Evolutionary conservation across 2,113 vertebrate genomes (phyloP), one percentile per base, ranked within the genome.

Genomic region (Chrysochloris asiatica): DNA sequence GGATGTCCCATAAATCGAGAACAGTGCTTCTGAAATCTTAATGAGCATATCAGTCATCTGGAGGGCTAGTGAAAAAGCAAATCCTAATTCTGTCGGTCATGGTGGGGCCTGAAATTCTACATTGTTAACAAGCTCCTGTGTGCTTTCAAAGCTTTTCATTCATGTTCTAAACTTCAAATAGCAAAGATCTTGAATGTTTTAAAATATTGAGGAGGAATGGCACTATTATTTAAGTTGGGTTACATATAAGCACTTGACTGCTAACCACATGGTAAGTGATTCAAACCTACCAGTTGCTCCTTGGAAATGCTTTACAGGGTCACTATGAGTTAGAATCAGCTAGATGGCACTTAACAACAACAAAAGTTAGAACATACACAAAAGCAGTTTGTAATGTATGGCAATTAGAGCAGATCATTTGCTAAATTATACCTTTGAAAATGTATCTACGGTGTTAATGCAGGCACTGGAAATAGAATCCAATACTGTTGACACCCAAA

Each of bases 31-130:
- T 86, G 80, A 52, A 54, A 67, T 8, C 86, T 75, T 90, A 69
- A 82, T 14, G 26, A 69, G 26, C 43, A 56, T 11, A 72, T 26
- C 30, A 63, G 16, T 86, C 56, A 71, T 59, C n/a, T 71, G 21
- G 59, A 84, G 52, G 56, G 33, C 36, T 90, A 28, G 38, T 65
- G 86, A 92, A 86, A 65, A 52, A 77, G 10, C 26, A 71, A 87
- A 78, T n/a, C 78, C 16, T 47, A 30, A 81, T 72, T 86, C 47
- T 3, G 48, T 48, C 38, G 76, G 26, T 84, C 8, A 72, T 13
- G 8, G 14, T 54, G 38, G 36, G 56, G 7, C 59, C 43, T 67
- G 47, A 85, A 72, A 83, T 52, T 90, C 59, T 76, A 38, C 24
- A 59, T 65, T 65, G 88, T 76, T 88, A 90, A 65, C 21, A 69